phyloP scores from a whole-genome alignment of 2,113 vertebrate genomes.

The Prionailurus bengalensis region DNA sequence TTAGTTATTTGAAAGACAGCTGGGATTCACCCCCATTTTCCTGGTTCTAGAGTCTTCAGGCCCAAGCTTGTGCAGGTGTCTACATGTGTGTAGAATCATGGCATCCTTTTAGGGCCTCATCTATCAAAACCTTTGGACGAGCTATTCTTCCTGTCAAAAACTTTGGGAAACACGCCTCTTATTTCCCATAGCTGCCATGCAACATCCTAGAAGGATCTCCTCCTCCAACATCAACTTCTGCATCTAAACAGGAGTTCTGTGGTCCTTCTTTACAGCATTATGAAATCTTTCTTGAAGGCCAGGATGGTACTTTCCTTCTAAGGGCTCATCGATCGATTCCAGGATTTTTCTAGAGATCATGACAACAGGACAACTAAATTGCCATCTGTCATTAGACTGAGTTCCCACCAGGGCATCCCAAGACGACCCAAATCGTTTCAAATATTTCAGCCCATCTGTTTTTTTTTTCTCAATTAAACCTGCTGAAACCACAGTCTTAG shows the following conservation, averaged over 20 bases:
- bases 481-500: no score
- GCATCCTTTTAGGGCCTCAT: not conserved
- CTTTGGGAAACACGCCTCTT: not conserved
- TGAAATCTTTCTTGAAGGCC: not conserved
- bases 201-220: not conserved
- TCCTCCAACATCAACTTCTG: not conserved
- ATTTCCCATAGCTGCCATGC: not conserved
- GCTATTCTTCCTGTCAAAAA: not conserved
- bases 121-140: not conserved
- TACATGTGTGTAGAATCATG: not conserved
- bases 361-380: no score
- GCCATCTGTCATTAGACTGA: no score
- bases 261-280: not conserved
- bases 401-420: no score
- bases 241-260: not conserved
- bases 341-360: no score
- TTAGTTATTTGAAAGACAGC: not conserved
- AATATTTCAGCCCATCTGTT: no score
- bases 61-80: no score
- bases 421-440: no score
- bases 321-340: not conserved
- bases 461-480: no score
- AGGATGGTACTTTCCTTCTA: not conserved
- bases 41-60: not conserved
- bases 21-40: not conserved